Base-by-base conservation (phyloP, 2,113 vertebrate species). In the Felis chaus region DNA sequence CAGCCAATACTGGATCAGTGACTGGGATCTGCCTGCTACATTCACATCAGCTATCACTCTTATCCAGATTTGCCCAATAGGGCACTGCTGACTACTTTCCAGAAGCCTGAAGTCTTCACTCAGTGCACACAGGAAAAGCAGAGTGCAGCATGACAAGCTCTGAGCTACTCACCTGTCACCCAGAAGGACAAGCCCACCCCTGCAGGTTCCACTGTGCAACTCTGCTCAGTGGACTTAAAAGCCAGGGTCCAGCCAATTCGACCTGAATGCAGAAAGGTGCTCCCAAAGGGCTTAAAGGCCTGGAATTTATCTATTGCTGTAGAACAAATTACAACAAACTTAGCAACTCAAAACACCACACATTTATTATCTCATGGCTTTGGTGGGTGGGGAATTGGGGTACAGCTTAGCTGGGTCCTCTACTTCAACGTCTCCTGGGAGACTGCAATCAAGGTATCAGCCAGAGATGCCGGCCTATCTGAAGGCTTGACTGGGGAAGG, bases 1-100 rank as follows among this genome's bases (percentile, higher is more conserved):
- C 23, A 0, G n/a, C 55, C 29, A n/a, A 4, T 18, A 1, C 13
- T 48, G 53, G 16, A 27, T 73, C 50, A 0, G 23, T 18, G n/a
- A 45, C 7, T 15, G 41, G 39, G 41, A 27, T 48, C 10, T 41
- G 7, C 79, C 83, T 93, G 16, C 36, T 27, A 73, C 25, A 57
- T 12, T 33, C 31, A 33, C 0, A 3, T 4, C n/a, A 53, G 33
- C 48, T 74, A 16, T 61, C 29, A 45, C 12, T 79, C 2, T 66
- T 33, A 18, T 23, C 25, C 78, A 74, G 12, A n/a, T 61, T 25
- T 96, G 5, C 73, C 68, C 66, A 68, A 8, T 1, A n/a, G 65
- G 13, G 21, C 18, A 63, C 39, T 5, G 8, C 57, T 93, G 66
- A 89, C 11, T 33, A 68, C 33, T 23, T 73, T 61, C 39, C 78